Percentiles rank a stretch among this genome's conserved stretches.
Evolutionary conservation across 2,888 invertebrate genomes (phyloP).

Genomic region (Dasypogon diadema): DNA sequence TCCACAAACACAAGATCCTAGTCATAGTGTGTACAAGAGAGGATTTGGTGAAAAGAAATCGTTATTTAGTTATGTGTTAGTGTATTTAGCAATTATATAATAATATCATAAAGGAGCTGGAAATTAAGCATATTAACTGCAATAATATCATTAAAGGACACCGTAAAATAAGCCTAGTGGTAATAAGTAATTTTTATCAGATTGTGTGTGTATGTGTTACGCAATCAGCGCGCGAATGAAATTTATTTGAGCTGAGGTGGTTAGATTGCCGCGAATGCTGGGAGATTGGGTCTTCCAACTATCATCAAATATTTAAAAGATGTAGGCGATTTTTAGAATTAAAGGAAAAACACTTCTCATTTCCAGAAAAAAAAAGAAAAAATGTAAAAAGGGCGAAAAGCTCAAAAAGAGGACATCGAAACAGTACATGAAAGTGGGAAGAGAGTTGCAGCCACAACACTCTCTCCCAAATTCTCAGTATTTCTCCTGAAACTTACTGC

Average conservation of each 20-base stretch:
- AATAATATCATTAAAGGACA: constrained; percentile 19
- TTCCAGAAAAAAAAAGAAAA: neutral
- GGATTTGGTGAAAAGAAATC: constrained; percentile 24
- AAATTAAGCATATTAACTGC: constrained; percentile 1
- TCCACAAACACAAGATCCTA: constrained; percentile 26
- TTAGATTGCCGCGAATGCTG: too few species aligned
- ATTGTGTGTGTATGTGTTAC: constrained; percentile 50
- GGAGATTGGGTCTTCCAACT: too few species aligned
- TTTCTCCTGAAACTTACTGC: constrained; percentile 7
- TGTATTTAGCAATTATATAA: constrained; percentile 41
- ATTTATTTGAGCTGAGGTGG: constrained; percentile 12
- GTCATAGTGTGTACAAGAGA: constrained; percentile 18
- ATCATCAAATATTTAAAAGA: constrained; percentile 6
- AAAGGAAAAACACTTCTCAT: constrained; percentile 1
- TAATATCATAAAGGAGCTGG: constrained; percentile 22
- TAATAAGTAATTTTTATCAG: constrained; percentile 9
- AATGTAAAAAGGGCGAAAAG: constrained; percentile 18
- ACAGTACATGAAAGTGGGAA: constrained; percentile 18
- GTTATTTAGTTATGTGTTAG: constrained; percentile 41
- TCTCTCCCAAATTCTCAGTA: constrained; percentile 19
- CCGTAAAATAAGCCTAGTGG: neutral
- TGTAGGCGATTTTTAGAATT: constrained; percentile 1
- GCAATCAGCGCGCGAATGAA: constrained; percentile 52
- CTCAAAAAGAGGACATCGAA: constrained; percentile 11
- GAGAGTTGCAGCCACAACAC: constrained; percentile 4